Conservation (phyloP, 2,797 vertebrate species). For the Acanthurus lineatus region DNA sequence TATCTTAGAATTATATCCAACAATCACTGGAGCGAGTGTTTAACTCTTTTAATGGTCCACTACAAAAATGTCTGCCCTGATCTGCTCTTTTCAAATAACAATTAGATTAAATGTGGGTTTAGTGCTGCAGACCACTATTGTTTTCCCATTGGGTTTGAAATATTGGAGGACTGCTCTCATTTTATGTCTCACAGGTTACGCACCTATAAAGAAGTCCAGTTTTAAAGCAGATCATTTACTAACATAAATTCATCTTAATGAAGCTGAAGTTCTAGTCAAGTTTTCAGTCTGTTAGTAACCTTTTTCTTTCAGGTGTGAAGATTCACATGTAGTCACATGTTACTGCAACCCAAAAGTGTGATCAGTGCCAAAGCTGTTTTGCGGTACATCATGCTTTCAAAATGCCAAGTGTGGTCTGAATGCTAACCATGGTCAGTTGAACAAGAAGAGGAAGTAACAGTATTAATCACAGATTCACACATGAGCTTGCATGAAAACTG, state of each 20-base stretch:
- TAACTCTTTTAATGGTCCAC: no score
- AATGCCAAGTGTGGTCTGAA: not conserved
- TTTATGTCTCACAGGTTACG: no score
- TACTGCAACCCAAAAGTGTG: not conserved
- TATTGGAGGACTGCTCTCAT: not conserved
- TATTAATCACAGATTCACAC: not conserved
- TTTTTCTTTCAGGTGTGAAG: not conserved
- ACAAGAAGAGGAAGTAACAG: conserved; percentile 7
- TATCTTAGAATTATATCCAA: no score
- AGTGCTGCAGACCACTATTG: not conserved
- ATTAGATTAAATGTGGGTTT: not conserved
- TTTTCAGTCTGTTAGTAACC: not conserved
- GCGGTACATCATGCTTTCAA: not conserved
- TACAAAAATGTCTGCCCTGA: not conserved
- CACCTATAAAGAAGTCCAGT: no score
- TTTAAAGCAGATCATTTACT: no score
- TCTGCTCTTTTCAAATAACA: not conserved
- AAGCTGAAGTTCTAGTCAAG: not conserved
- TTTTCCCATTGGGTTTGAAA: not conserved
- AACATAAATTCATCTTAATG: no score
- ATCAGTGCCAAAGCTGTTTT: not conserved
- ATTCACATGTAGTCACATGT: not conserved
- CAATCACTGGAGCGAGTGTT: no score
- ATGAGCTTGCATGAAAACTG: not conserved
- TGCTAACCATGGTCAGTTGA: not conserved